phyloP scores from a whole-genome alignment of 2,797 vertebrate species.

The Cossypha heuglini region DNA sequence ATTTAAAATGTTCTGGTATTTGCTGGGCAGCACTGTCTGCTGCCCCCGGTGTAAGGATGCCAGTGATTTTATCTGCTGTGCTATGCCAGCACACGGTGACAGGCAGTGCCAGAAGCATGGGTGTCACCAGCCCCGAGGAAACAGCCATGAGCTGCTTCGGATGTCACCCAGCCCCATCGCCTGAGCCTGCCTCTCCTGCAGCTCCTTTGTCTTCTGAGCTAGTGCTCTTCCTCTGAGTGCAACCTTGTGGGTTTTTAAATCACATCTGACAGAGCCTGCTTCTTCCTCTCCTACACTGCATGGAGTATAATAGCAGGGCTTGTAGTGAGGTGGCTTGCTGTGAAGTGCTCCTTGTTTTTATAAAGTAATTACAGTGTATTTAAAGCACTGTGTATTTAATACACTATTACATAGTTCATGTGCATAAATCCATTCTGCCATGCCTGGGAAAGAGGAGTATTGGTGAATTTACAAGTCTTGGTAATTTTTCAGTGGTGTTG shows the following conservation, averaged over 20 bases:
- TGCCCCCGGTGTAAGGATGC: background rate
- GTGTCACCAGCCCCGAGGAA: background rate
- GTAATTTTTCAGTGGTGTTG: background rate
- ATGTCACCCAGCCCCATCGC: background rate
- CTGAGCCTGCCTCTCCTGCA: background rate
- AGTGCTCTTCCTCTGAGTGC: background rate
- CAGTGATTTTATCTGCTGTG: background rate
- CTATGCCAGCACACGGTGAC: accelerated
- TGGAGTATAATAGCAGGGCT: background rate
- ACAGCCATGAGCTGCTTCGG: accelerated
- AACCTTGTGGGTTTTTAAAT: background rate
- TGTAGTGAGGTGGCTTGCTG: slow-evolving; percentile 10
- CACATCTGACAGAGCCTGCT: background rate
- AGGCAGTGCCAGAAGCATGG: background rate
- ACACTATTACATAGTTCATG: background rate
- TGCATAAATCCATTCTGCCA: background rate
- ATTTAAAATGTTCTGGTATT: background rate
- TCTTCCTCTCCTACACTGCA: background rate
- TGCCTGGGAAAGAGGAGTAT: background rate
- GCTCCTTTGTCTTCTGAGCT: slow-evolving; percentile 9
- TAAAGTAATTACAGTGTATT: slow-evolving; percentile 38
- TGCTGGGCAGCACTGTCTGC: background rate
- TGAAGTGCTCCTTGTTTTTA: slow-evolving; percentile 41
- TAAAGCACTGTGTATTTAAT: slow-evolving; percentile 22
- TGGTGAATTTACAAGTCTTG: background rate